Conservation (phyloP, 2,888 invertebrate genomes). For the Biston stratarius region DNA sequence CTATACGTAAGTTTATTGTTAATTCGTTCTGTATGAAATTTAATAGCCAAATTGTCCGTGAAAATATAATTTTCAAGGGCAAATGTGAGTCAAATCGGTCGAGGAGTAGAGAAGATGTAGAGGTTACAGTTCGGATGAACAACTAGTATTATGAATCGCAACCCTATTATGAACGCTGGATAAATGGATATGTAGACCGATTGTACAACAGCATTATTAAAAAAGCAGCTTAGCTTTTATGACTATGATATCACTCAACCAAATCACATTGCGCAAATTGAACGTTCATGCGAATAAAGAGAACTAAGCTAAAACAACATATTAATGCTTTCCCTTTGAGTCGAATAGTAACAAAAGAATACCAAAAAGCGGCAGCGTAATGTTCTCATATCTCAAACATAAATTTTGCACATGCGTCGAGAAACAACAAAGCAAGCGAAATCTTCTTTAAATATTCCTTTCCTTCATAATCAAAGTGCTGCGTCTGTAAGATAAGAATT, state of each 20-base stretch:
- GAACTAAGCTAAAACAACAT: slow-evolving; percentile 11
- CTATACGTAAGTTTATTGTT: too few species aligned
- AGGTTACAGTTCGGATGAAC: too few species aligned
- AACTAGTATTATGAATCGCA: too few species aligned
- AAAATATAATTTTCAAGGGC: too few species aligned
- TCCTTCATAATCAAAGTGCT: slow-evolving; percentile 83
- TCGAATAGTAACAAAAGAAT: slow-evolving; percentile 49
- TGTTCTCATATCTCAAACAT: slow-evolving; percentile 64
- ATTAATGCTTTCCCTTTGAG: slow-evolving; percentile 28
- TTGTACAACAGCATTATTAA: too few species aligned
- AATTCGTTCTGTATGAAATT: too few species aligned
- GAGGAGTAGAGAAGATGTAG: too few species aligned
- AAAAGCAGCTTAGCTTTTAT: background rate
- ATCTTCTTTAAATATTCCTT: slow-evolving; percentile 83
- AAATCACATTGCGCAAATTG: slow-evolving; percentile 11
- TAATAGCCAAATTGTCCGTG: too few species aligned
- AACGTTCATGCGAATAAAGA: slow-evolving; percentile 13
- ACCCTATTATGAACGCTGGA: too few species aligned
- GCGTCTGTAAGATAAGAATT: slow-evolving; percentile 83
- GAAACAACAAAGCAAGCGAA: slow-evolving; percentile 72
- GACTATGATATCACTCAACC: background rate
- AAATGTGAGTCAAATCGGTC: too few species aligned
- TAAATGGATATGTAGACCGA: too few species aligned
- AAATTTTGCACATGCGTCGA: slow-evolving; percentile 78
- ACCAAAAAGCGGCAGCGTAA: slow-evolving; percentile 49